A percentile compares a stretch with the other conserved stretches of the same genome.
Evolutionary conservation across 2,888 invertebrate species (phyloP).

Genomic region (Apoderus coryli): DNA sequence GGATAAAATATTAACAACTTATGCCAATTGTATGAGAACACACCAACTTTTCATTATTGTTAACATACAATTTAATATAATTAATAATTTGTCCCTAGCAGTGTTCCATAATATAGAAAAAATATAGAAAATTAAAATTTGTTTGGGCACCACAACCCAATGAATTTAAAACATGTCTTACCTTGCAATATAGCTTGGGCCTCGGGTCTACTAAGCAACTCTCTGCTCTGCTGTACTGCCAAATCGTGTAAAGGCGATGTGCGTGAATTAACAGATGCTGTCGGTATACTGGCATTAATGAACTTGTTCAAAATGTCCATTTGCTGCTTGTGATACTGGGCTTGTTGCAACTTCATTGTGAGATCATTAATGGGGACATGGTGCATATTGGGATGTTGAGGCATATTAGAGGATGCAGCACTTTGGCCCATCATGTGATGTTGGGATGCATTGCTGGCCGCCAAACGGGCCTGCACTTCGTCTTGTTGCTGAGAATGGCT

Average conservation of each 20-base stretch:
- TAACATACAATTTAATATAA: too few relatives aligned
- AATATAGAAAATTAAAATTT: background rate
- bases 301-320: slow-evolving; percentile 31
- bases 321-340: slow-evolving; percentile 28
- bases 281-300: slow-evolving; percentile 24
- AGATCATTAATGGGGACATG: slow-evolving; percentile 24
- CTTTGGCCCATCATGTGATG: slow-evolving; percentile 15
- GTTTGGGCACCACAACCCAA: too few relatives aligned
- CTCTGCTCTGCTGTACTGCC: slow-evolving; percentile 40
- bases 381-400: slow-evolving; percentile 15
- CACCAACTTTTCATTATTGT: too few relatives aligned
- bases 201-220: slow-evolving; percentile 56
- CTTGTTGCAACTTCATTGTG: slow-evolving; percentile 36
- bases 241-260: slow-evolving; percentile 34
- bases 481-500: slow-evolving; percentile 38
- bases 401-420: slow-evolving; percentile 14
- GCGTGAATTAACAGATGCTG: slow-evolving; percentile 22
- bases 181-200: slow-evolving; percentile 66
- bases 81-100: too few relatives aligned
- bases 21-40: too few relatives aligned
- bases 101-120: too few relatives aligned
- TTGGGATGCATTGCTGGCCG: too few relatives aligned
- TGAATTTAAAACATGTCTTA: too few relatives aligned
- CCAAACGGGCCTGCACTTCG: slow-evolving; percentile 21
- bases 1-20: too few relatives aligned